Conservation (phyloP, 2,888 invertebrate genomes). For the Rotaria macrura region DNA sequence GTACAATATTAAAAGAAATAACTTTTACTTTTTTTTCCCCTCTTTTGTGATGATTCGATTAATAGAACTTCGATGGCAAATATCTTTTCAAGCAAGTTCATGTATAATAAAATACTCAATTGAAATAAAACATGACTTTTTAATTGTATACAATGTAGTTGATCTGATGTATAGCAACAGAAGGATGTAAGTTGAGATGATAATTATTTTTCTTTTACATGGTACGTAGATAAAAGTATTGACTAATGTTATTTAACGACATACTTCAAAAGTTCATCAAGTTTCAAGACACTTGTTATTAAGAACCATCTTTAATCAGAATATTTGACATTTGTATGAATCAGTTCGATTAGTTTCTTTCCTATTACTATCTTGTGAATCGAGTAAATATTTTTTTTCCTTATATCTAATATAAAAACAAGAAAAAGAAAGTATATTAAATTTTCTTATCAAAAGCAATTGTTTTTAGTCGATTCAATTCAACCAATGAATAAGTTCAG, state of each 20-base stretch:
- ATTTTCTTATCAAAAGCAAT: background rate
- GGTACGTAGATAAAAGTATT: background rate
- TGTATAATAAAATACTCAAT: background rate
- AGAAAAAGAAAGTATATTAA: background rate
- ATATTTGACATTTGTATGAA: too few relatives aligned
- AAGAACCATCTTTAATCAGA: too few relatives aligned
- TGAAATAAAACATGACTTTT: background rate
- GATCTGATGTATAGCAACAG: background rate
- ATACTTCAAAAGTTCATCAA: background rate
- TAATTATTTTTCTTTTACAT: background rate
- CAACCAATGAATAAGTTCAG: background rate
- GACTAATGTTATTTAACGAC: background rate
- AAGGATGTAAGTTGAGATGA: background rate
- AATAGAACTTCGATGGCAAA: too few relatives aligned
- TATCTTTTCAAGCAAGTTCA: too few relatives aligned
- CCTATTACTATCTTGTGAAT: too few relatives aligned
- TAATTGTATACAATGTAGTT: background rate
- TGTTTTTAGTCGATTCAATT: background rate
- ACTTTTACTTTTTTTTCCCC: too few relatives aligned
- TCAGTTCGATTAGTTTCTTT: too few relatives aligned
- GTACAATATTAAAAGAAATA: too few relatives aligned
- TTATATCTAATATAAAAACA: background rate
- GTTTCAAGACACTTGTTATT: too few relatives aligned
- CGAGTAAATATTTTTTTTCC: too few relatives aligned
- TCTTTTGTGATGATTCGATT: too few relatives aligned